Base-by-base conservation (phyloP, 2,113 vertebrate species). In the Pongo abelii region DNA sequence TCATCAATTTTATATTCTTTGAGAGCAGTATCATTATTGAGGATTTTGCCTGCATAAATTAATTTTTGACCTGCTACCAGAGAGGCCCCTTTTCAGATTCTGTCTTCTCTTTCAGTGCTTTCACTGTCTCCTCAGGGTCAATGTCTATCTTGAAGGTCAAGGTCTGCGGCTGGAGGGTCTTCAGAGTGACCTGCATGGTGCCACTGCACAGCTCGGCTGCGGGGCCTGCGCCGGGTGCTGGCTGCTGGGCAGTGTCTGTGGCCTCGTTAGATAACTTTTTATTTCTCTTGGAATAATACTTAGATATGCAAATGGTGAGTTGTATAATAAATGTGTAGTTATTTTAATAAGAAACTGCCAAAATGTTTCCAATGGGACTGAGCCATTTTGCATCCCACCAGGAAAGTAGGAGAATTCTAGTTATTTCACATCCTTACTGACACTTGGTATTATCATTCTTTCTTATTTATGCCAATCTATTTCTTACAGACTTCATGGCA, bases 41-140 rank as follows among this genome's bases (percentile, higher is more conserved):
- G 99, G 94, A 99, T 99, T 99, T 99, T 99, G 96, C 99, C 99
- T 99, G 99, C 99, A 98, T 99, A 99, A 98, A 99, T 99, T 98
- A 99, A 98, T 97, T 99, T 99, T 98, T 99, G 99, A 92, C 99
- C 99, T 85, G 98, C 99, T 92, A 99, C 99, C 94, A 99, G 99
- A 98, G 99, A 99, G 91, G 98, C 98, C 99, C 99, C 80, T 99
- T 99, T 98, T 99, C 99, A 96, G 99, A 98, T 98, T 99, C 99
- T 97, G 99, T 99, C 98, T 99, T 99, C 98, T 99, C 99, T 98
- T 99, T 99, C 97, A 99, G 98, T 20, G 99, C 99, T 97, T 99
- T 99, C 94, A 99, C 99, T 99, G 99, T 99, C 98, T 99, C 99
- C 88, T 99, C 99, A 1, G 98, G 99, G 93, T 99, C 99, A 94